Evolutionary conservation across 2,113 vertebrate species (phyloP), one percentile per base, ranked within the genome.

Genomic region (Cynopterus brachyotis): DNA sequence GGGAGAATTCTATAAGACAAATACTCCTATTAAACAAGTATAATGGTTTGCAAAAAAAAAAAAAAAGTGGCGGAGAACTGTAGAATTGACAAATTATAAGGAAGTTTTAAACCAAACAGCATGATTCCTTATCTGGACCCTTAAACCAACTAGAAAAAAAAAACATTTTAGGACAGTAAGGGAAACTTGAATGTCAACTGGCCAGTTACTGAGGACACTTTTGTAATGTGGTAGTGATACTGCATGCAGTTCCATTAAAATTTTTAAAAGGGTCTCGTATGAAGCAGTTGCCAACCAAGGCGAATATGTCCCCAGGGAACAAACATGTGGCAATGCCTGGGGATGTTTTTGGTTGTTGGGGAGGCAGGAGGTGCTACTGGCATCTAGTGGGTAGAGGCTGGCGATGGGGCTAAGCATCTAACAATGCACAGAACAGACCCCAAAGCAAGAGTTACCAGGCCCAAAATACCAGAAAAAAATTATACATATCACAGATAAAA

Each of bases 31-130:
- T 55, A 30, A 42, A 89, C 35, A 62, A 73, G 28, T 64, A 69
- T 66, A 73, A 85, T 0, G 2, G 47, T 55, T 53, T 60, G 17
- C 7, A 47, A 28, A 47, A 79, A 26, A 60, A 60, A 60, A 60
- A 28, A 24, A 20, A 35, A 6, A 1, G 1, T 3, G 5, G 55
- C 19, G 1, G 3, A 2, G 20, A 20, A 50, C 5, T 5, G 15
- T 20, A 53, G 32, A 87, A n/a, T 24, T 7, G 28, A 60, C 30
- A 24, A n/a, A 66, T 30, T 6, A 45, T 19, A 40, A 80, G 0
- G 37, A 40, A 53, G 10, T 72, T 4, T 78, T 64, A 59, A 73
- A 85, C 37, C 59, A 78, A 75, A 72, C 15, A 45, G 37, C 24
- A 32, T 17, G 9, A 8, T 13, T 53, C 53, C 78, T 70, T 76